Evolutionary conservation across 2,888 invertebrate genomes (phyloP), one percentile per base, ranked within the genome.

Genomic region (Mythimna lalbum): DNA sequence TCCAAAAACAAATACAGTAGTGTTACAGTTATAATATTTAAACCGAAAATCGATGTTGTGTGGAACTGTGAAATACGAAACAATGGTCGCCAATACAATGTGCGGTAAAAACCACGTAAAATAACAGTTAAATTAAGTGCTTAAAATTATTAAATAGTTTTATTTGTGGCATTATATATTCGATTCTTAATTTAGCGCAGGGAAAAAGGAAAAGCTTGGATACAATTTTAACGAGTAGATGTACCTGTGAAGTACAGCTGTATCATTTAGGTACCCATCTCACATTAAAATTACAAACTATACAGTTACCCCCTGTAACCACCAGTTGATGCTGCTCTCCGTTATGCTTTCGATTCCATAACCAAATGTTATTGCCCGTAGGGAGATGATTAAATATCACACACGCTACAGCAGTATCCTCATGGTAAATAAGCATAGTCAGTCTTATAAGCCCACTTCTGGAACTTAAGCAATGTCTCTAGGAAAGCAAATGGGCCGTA

Each of bases 31-130:
- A 14, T 17, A 33, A 59, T 21, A 52, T 33, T 59, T 47, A 23
- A n/a, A 63, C n/a, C 33, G 12, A 31, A 62, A 62, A 68, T 80
- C 73, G 71, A 80, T 73, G 69, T 71, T 79, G 77, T 73, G 80
- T 62, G 69, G 21, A 21, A 55, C 10, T n/a, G 19, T 7, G 21
- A 10, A 4, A 21, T 76, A 14, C 2, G 12, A 27, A 49, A 65
- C 21, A 49, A 75, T n/a, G 19, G 4, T 55, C 31, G 10, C 19
- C 49, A 66, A 67, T 31, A 76, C 75, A 55, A 75, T 49, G 33
- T 43, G 56, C 33, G 56, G 50, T 50, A 76, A 76, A 76, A 39
- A 21, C 21, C 36, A 47, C 67, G 19, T 31, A 56, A 43, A 67
- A 67, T 49, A n/a, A 49, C 7, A 49, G 23, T 19, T 39, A 75